Evolutionary conservation across 2,888 invertebrate species (phyloP), one percentile per base, ranked within the genome.

Genomic region (Volucella inanis): DNA sequence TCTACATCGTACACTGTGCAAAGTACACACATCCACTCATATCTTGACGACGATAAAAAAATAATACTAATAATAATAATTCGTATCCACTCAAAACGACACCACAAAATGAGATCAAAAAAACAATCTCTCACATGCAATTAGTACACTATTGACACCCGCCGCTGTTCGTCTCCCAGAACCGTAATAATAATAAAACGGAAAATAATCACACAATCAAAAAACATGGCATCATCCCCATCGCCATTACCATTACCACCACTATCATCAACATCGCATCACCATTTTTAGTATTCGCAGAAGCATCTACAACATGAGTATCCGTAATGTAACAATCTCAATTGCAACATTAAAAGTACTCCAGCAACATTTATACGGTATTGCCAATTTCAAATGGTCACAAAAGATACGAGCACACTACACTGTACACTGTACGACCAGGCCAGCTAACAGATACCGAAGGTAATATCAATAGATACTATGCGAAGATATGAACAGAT

Each of bases 61-160:
- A 6, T 6, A 31, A 31, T 6, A 31, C 52, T 57, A 71, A 45
- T 45, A 49, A 67, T 47, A 52, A 49, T 57, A 52, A 50, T 22
- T 12, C 88, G 87, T 88, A 88, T 88, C 88, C 87, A 87, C 87
- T 85, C 41, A 65, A 49, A 88, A 64, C 59, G 47, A 71, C 61
- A 84, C 74, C 74, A 79, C 74, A 68, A 74, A 86, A 86, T 86
- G 82, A 82, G 87, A 86, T 87, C 86, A 82, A 87, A 87, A n/a
- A 31, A 88, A 87, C 81, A 88, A 87, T 87, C 87, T 86, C 82
- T 87, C 87, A 84, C 82, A 87, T 87, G 85, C 87, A 88, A 88
- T 88, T 88, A 88, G 87, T 87, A 88, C 88, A 86, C 88, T 85
- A 87, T 88, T 88, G 88, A 87, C 88, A 88, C 88, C 87, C 87